Conservation (phyloP, 2,888 invertebrate species). For the Oxytorus armatus region DNA sequence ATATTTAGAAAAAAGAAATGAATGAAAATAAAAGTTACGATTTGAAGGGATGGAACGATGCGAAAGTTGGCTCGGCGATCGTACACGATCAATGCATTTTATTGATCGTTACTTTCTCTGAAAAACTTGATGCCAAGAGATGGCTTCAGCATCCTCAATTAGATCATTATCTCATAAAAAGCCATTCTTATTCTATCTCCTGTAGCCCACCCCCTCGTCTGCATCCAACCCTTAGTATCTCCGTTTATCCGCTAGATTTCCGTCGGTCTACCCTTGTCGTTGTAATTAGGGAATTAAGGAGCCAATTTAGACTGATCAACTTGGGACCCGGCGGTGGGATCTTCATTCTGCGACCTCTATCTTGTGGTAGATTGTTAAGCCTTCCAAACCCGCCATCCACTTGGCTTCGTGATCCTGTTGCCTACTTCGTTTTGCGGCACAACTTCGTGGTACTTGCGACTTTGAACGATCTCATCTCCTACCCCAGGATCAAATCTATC, state of each 20-base stretch:
- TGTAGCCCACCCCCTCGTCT: background rate
- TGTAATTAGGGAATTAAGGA: slow-evolving; percentile 65
- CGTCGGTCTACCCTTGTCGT: slow-evolving; percentile 20
- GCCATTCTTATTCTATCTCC: background rate
- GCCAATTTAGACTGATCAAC: slow-evolving; percentile 62
- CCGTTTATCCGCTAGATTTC: slow-evolving; percentile 8
- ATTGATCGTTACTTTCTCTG: background rate
- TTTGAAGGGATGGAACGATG: too few relatives aligned
- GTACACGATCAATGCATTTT: background rate
- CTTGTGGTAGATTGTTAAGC: slow-evolving; percentile 25
- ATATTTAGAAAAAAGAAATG: too few relatives aligned
- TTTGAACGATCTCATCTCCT: slow-evolving; percentile 7
- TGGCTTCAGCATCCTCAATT: slow-evolving; percentile 1
- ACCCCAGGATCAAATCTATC: background rate
- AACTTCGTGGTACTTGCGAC: slow-evolving; percentile 32
- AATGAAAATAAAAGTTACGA: too few relatives aligned
- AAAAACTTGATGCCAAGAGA: background rate
- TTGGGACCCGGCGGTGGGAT: slow-evolving; percentile 27
- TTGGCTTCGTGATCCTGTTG: slow-evolving; percentile 38
- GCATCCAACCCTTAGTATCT: background rate
- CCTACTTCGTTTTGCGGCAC: slow-evolving; percentile 19
- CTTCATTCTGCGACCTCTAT: slow-evolving; percentile 21
- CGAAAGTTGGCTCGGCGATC: too few relatives aligned
- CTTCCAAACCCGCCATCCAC: background rate
- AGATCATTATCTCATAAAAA: background rate